Conservation (phyloP, 2,113 vertebrate genomes). For the Ammospiza nelsoni region DNA sequence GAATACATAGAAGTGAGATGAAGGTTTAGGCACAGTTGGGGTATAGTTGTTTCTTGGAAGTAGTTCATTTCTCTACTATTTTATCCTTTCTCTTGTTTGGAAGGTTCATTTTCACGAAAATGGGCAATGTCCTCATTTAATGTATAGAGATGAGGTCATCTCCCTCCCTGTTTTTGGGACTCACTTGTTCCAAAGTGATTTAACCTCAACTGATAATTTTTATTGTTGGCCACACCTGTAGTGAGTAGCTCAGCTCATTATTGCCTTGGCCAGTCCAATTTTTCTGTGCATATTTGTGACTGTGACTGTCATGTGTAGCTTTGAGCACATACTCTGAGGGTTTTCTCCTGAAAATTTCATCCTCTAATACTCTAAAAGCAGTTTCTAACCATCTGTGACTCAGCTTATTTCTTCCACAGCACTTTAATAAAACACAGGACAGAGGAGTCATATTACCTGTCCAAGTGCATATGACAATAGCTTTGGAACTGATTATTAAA, state of each 20-base stretch:
- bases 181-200: neutral
- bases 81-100: neutral
- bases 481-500: conserved; percentile 31
- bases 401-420: neutral
- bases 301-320: neutral
- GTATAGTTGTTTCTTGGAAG: neutral
- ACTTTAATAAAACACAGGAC: neutral
- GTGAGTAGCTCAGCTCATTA: neutral
- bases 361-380: neutral
- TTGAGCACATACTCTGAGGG: neutral
- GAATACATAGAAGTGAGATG: neutral
- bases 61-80: neutral
- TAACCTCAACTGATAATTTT: neutral
- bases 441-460: neutral
- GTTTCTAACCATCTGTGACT: neutral
- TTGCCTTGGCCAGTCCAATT: neutral
- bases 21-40: neutral
- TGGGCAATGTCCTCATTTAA: neutral
- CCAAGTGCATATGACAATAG: neutral
- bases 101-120: neutral
- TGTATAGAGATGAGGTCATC: neutral
- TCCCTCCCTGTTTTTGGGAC: neutral
- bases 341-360: conserved; percentile 7
- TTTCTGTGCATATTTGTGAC: neutral
- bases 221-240: neutral